Percentiles rank a stretch among this genome's conserved stretches.
phyloP scores from a whole-genome alignment of 2,113 vertebrate species.

The Actenoides lindsayi region DNA sequence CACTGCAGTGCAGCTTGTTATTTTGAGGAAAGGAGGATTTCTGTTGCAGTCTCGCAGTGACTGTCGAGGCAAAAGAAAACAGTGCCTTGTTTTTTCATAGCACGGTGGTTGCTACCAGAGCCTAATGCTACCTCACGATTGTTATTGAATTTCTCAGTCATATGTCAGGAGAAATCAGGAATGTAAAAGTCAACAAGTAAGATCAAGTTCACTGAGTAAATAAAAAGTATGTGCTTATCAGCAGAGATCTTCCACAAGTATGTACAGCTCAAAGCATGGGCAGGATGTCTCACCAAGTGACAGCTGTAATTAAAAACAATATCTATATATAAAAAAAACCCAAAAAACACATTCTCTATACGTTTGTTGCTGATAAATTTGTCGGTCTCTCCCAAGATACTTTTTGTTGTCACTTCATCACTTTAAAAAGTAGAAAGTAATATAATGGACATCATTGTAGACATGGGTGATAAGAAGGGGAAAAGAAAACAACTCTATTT shows the following conservation, averaged over 20 bases:
- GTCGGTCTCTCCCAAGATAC: not conserved
- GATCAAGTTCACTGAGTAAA: slow-evolving; percentile 42
- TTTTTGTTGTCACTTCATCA: slow-evolving; percentile 33
- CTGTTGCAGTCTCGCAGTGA: not conserved
- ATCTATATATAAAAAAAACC: not conserved
- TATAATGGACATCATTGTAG: not conserved
- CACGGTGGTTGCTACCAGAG: not conserved
- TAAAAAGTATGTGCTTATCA: slow-evolving; percentile 38
- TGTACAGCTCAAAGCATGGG: not conserved
- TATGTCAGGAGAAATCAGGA: not conserved
- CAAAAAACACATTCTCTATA: not conserved
- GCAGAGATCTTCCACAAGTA: slow-evolving; percentile 32
- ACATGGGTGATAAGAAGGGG: not conserved
- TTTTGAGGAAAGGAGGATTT: not conserved
- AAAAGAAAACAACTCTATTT: slow-evolving; percentile 22
- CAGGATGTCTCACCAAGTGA: slow-evolving; percentile 32
- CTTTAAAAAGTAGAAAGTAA: not conserved
- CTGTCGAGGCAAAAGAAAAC: not conserved
- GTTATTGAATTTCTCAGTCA: not conserved
- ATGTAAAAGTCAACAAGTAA: slow-evolving; percentile 20
- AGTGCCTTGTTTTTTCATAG: not conserved
- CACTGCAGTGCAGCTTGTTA: not conserved
- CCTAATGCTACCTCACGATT: not conserved
- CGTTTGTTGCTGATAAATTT: slow-evolving; percentile 35
- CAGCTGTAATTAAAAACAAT: not conserved